phyloP scores from a whole-genome alignment of 2,888 invertebrate species.

The Trachelus stipa region DNA sequence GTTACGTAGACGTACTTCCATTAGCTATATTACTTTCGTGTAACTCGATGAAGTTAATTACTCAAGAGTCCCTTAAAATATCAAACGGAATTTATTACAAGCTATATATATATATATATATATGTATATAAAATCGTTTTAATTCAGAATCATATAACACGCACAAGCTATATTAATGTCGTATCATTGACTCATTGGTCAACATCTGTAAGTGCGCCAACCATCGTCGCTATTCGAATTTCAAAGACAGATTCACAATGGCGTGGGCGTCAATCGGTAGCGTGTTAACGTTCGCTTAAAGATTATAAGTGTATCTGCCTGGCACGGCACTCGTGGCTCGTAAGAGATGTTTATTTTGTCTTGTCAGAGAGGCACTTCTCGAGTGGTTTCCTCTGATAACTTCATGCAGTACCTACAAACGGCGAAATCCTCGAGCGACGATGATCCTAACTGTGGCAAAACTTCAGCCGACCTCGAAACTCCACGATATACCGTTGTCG shows the following conservation, averaged over 20 bases:
- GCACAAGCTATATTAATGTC: background rate
- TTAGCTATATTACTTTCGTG: background rate
- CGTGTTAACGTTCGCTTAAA: background rate
- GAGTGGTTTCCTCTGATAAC: background rate
- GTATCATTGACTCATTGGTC: background rate
- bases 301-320: background rate
- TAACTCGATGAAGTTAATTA: background rate
- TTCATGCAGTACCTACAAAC: background rate
- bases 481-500: background rate
- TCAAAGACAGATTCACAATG: background rate
- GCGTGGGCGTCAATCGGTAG: background rate
- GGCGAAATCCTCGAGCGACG: background rate
- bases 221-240: background rate
- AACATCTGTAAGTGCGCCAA: background rate
- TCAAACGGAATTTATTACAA: background rate
- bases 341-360: background rate
- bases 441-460: background rate
- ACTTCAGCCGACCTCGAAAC: background rate
- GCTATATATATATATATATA: background rate
- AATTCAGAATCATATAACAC: background rate
- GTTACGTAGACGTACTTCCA: background rate
- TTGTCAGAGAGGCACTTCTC: background rate
- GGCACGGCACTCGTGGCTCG: background rate
- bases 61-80: background rate
- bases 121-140: background rate